These are phyloP conservation scores for Leistus spinibarbis DNA, from an alignment of 2,888 invertebrate species.

Conservation along the genomic window DNA sequence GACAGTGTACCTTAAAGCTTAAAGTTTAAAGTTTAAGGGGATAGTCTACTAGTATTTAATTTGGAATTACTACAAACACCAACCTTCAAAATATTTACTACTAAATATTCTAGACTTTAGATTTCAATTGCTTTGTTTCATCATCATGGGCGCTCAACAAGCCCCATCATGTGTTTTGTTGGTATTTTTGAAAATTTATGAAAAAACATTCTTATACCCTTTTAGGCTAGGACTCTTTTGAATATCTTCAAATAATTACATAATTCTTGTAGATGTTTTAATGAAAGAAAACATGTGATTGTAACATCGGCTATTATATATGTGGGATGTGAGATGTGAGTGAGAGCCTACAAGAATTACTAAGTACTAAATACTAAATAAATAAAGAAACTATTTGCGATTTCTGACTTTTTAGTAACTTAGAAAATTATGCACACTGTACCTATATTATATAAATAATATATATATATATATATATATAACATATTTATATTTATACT, in stretches of 20 bases:
- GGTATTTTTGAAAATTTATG: conserved; percentile 34
- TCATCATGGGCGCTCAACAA: neutral
- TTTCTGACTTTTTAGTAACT: conserved; percentile 29
- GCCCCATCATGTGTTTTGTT: neutral
- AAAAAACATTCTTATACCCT: conserved; percentile 4
- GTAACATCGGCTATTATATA: too few species aligned
- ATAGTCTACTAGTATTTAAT: neutral
- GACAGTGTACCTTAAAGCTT: too few species aligned
- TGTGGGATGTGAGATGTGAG: too few species aligned
- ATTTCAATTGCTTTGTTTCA: conserved; percentile 8
- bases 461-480: conserved; percentile 36
- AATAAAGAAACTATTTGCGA: conserved; percentile 22
- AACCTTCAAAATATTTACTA: neutral
- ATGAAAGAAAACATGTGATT: too few species aligned
- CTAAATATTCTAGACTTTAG: too few species aligned
- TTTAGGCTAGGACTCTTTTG: conserved; percentile 27
- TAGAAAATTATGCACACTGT: conserved; percentile 30
- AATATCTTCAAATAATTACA: neutral
- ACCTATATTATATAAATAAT: conserved; percentile 31
- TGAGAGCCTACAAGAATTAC: neutral
- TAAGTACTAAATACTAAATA: neutral
- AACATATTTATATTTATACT: conserved; percentile 37
- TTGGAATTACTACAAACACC: neutral
- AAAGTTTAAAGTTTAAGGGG: neutral
- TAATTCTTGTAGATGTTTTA: too few species aligned